Percentiles rank a stretch among this genome's conserved stretches.
Evolutionary conservation across 2,113 vertebrate genomes (phyloP).

Genomic region (Catharus minimus): DNA sequence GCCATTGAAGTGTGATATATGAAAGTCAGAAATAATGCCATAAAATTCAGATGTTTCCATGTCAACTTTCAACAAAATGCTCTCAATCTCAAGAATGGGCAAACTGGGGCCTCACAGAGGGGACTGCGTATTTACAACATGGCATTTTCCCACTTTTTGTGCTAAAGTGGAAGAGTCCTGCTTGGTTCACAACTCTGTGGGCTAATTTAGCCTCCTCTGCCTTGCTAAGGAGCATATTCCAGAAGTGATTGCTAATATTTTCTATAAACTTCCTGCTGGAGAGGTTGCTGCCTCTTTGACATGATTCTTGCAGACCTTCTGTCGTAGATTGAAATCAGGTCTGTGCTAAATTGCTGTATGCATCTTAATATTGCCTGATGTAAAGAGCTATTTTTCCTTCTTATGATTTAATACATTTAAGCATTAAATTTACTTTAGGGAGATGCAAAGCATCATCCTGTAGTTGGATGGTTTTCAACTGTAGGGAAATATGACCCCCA

Average conservation of each 20-base stretch:
- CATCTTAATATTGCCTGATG: neutral
- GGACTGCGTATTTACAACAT: accelerated
- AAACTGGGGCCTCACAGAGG: accelerated
- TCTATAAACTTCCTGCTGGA: neutral
- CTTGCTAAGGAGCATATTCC: neutral
- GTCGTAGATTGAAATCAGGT: neutral
- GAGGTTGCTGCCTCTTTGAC: neutral
- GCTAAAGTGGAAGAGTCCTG: neutral
- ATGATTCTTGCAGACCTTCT: neutral
- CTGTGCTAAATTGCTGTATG: neutral
- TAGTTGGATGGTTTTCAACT: neutral
- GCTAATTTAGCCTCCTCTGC: neutral
- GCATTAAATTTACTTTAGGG: neutral
- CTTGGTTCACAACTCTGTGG: neutral
- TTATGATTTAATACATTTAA: neutral
- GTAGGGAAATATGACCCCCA: neutral
- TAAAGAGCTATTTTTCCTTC: neutral
- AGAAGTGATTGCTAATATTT: neutral
- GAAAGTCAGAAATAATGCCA: neutral
- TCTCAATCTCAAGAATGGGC: neutral
- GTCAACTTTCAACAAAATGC: neutral
- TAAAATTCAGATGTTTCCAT: neutral
- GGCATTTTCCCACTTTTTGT: neutral
- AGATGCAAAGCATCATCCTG: neutral
- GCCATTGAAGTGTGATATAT: neutral